A percentile compares a stretch with the other conserved stretches of the same genome.
These are phyloP conservation scores for Muntiacus reevesi DNA, from an alignment of 2,113 vertebrate species.

Conservation along the genomic window DNA sequence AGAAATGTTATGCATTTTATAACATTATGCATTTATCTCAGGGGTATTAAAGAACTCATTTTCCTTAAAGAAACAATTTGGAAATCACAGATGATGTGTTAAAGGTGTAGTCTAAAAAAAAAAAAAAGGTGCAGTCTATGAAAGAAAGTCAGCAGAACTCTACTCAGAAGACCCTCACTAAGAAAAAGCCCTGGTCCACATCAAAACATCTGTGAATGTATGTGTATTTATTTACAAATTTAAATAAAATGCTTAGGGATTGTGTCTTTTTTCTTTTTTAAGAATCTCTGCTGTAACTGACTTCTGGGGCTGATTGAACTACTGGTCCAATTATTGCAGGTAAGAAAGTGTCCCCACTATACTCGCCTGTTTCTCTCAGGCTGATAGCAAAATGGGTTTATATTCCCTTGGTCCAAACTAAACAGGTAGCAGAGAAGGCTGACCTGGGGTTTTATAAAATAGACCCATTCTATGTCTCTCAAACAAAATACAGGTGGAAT, in stretches of 20 bases:
- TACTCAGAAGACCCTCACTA: not conserved
- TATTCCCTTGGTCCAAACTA: not conserved
- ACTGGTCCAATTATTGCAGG: not conserved
- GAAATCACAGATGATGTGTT: not conserved
- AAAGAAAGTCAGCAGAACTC: not conserved
- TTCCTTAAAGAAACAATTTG: not conserved
- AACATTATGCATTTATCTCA: not conserved
- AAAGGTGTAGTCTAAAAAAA: not conserved
- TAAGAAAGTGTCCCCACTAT: not conserved
- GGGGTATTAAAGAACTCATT: constrained; percentile 14
- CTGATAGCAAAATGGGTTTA: not conserved
- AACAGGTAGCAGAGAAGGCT: not conserved
- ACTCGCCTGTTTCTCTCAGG: not conserved
- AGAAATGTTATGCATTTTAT: not conserved
- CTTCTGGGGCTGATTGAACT: not conserved
- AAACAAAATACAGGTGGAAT: not conserved
- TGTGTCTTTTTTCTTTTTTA: not conserved
- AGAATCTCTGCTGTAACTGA: not conserved
- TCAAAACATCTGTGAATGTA: not conserved
- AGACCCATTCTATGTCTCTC: not conserved
- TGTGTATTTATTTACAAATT: not conserved
- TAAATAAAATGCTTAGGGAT: not conserved
- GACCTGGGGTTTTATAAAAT: not conserved
- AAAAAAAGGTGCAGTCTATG: not conserved
- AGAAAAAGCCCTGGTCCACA: not conserved